Evolutionary conservation across 2,888 invertebrate genomes (phyloP).

Genomic region (Encarsia formosa): DNA sequence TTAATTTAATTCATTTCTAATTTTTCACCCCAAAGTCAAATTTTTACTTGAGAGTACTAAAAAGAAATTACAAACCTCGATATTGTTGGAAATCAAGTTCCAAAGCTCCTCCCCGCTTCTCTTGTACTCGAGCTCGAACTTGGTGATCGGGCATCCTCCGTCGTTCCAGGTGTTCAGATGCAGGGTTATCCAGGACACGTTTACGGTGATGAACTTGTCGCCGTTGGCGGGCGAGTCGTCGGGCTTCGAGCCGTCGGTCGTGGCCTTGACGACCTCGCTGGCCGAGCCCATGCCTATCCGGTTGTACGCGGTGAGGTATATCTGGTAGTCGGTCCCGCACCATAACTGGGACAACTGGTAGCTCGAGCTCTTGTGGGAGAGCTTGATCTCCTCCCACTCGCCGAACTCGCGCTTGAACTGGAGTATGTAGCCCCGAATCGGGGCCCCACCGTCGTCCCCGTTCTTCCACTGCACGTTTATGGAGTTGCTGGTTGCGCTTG

Average conservation of each 20-base stretch:
- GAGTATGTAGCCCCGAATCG: slow-evolving; percentile 71
- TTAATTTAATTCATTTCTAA: no score
- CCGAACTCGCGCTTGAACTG: slow-evolving; percentile 87
- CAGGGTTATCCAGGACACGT: slow-evolving; percentile 80
- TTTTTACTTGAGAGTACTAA: no score
- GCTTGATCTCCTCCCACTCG: slow-evolving; percentile 87
- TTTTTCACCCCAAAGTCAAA: no score
- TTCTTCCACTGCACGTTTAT: slow-evolving; percentile 78
- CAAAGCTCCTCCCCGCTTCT: slow-evolving; percentile 61
- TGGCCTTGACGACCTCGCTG: slow-evolving; percentile 82
- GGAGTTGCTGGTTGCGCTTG: slow-evolving; percentile 78
- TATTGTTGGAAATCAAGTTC: slow-evolving; percentile 77
- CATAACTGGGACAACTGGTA: slow-evolving; percentile 77
- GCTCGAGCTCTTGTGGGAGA: slow-evolving; percentile 75
- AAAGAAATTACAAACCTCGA: slow-evolving; percentile 61
- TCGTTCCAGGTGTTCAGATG: slow-evolving; percentile 87
- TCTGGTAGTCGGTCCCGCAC: slow-evolving; percentile 84
- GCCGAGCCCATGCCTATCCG: slow-evolving; percentile 85
- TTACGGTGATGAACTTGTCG: slow-evolving; percentile 60
- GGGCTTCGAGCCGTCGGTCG: slow-evolving; percentile 48
- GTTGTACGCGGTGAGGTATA: slow-evolving; percentile 87
- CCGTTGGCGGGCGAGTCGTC: slow-evolving; percentile 45
- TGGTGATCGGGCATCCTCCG: slow-evolving; percentile 81
- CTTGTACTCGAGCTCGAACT: slow-evolving; percentile 77
- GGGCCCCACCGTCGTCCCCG: slow-evolving; percentile 71